Base-by-base conservation (phyloP, 2,888 invertebrate species). In the Rotaria sp. region DNA sequence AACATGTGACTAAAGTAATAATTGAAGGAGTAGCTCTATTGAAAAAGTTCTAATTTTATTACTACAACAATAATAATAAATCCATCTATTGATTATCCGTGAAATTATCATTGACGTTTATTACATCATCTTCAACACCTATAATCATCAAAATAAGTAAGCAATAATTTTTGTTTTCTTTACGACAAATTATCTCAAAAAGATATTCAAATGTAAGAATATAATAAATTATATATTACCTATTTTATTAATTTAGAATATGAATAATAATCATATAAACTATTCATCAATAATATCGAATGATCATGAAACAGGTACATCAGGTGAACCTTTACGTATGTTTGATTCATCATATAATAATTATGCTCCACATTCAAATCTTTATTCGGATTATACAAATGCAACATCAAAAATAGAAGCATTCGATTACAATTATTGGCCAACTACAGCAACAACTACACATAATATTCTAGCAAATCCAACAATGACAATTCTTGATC, bases 71-170 rank as follows among this genome's bases (percentile, higher is more conserved):
- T 35, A 30, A 35, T 67, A n/a, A 30, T 18, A 30, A 55, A 35
- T 35, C 4, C 15, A 35, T 38, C 67, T 15, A 35, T 67, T 67
- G 67, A 67, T 67, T 67, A 21, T 67, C 67, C 67, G 67, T 67
- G 67, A 67, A 67, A 67, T 67, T 67, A 67, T 67, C 18, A 67
- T 67, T 38, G 67, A 67, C 35, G 18, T 67, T 67, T 67, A 67
- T 30, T 67, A 35, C 67, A 21, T 67, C 67, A 38, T 67, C 67
- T 35, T 67, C 35, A 67, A 67, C 67, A 67, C 67, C 30, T 35
- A 18, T 8, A 67, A 67, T 67, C 67, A 67, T 35, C 15, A 67
- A 30, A 59, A 5, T 5, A 67, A 67, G 67, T 67, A 35, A 35
- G 30, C 15, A 35, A 30, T 35, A 35, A 67, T 38, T 67, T 18